These are phyloP conservation scores for Leptosomus discolor DNA, from an alignment of 2,113 vertebrate species.

Conservation along the genomic window DNA sequence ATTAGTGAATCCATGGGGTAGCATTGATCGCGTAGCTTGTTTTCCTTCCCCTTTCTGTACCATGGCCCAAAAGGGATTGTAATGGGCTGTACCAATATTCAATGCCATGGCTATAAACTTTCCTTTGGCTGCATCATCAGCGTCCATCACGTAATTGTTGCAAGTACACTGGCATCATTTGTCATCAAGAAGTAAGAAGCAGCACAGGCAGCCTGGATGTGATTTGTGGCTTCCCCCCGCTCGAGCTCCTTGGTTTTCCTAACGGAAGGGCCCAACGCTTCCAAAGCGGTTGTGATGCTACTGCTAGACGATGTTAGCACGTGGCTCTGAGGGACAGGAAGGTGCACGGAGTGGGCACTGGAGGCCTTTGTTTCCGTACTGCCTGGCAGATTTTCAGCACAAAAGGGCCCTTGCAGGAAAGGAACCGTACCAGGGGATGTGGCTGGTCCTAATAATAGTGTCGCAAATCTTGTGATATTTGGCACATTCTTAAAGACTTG, in stretches of 20 bases:
- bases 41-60: background rate
- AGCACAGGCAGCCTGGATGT: accelerated
- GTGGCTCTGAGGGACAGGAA: background rate
- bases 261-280: accelerated
- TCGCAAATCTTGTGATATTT: slow-evolving; percentile 32
- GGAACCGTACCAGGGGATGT: background rate
- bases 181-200: background rate
- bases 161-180: background rate
- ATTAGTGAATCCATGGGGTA: background rate
- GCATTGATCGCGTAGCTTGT: background rate
- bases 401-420: background rate
- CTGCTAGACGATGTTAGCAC: background rate
- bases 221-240: background rate
- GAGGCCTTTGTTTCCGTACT: background rate
- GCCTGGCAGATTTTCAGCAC: background rate
- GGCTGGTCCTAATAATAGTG: background rate
- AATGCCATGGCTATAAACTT: background rate
- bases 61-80: background rate
- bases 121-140: background rate
- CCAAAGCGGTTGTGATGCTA: accelerated
- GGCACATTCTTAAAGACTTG: slow-evolving; percentile 21
- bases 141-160: background rate
- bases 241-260: background rate
- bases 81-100: background rate
- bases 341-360: accelerated